phyloP scores from a whole-genome alignment of 30 jellyfish, hydroid and myxozoan species.

The Turritopsis rubra region DNA sequence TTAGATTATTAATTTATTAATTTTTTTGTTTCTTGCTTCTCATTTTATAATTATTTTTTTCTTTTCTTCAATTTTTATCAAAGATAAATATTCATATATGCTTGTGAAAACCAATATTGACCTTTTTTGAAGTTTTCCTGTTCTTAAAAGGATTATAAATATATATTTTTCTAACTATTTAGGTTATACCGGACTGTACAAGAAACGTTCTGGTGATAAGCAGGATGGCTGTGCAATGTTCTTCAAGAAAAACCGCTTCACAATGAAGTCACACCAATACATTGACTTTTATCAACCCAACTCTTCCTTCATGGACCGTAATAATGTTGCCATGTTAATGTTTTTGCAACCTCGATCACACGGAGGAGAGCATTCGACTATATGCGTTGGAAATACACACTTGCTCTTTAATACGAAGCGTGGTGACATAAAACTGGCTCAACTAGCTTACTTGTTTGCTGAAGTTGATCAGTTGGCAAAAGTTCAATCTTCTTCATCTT shows the following conservation, averaged over 20 bases:
- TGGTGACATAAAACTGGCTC: conserved; percentile 87
- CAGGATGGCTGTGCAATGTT: conserved; percentile 95
- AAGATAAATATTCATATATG: too few relatives aligned
- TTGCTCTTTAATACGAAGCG: conserved; percentile 74
- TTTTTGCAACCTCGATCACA: conserved; percentile 35
- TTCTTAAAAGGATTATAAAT: too few relatives aligned
- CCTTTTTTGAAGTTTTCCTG: too few relatives aligned
- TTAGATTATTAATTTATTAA: too few relatives aligned
- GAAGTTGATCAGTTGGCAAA: conserved; percentile 67
- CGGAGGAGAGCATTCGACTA: neutral
- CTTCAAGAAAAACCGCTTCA: conserved; percentile 37
- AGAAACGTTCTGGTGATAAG: conserved; percentile 80
- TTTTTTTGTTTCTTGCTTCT: too few relatives aligned
- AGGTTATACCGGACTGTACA: conserved; percentile 83
- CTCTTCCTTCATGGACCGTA: conserved; percentile 56
- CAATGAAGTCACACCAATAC: conserved; percentile 15
- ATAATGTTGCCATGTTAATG: conserved; percentile 69
- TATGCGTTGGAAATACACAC: conserved; percentile 83
- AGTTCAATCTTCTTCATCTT: conserved; percentile 5
- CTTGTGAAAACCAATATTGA: too few relatives aligned
- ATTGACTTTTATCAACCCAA: conserved; percentile 40
- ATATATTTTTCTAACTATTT: too few relatives aligned
- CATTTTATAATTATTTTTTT: too few relatives aligned
- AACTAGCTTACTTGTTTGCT: conserved; percentile 69
- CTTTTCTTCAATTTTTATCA: too few relatives aligned